These are phyloP conservation scores for Orchesella cincta DNA, from an alignment of 1,140 invertebrate species.

Conservation along the genomic window DNA sequence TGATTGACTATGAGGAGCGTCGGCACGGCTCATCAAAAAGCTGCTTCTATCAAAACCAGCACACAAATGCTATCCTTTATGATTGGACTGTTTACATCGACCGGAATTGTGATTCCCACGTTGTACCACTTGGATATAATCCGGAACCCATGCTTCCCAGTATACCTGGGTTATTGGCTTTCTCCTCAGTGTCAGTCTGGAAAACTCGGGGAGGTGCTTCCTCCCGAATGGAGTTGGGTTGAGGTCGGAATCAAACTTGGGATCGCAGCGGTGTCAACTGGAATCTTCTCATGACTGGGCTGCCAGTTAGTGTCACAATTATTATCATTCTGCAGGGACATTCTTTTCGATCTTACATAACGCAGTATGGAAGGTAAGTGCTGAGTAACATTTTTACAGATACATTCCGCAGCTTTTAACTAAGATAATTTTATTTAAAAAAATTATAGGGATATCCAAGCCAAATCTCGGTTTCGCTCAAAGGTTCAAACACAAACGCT, in stretches of 20 bases:
- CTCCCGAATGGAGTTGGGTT: not conserved
- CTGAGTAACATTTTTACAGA: too few species aligned
- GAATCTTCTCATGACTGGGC: not conserved
- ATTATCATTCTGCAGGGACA: not conserved
- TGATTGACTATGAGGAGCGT: too few species aligned
- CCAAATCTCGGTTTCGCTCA: too few species aligned
- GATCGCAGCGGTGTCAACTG: not conserved
- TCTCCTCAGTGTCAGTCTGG: not conserved
- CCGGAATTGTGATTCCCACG: not conserved
- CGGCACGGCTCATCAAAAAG: too few species aligned
- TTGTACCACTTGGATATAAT: not conserved
- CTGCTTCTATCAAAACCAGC: too few species aligned
- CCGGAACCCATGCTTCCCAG: not conserved
- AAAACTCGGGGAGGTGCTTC: not conserved
- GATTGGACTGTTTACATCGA: not conserved
- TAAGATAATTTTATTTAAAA: too few species aligned
- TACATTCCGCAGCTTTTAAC: too few species aligned
- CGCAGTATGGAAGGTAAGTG: not conserved
- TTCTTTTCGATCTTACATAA: not conserved
- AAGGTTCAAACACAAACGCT: too few species aligned
- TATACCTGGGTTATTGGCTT: not conserved
- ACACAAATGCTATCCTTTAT: too few species aligned
- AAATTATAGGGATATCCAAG: too few species aligned
- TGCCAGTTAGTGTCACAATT: not conserved
- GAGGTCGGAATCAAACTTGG: not conserved